These are phyloP conservation scores for Dasypogon diadema DNA, from an alignment of 2,888 invertebrate species.

Conservation along the genomic window DNA sequence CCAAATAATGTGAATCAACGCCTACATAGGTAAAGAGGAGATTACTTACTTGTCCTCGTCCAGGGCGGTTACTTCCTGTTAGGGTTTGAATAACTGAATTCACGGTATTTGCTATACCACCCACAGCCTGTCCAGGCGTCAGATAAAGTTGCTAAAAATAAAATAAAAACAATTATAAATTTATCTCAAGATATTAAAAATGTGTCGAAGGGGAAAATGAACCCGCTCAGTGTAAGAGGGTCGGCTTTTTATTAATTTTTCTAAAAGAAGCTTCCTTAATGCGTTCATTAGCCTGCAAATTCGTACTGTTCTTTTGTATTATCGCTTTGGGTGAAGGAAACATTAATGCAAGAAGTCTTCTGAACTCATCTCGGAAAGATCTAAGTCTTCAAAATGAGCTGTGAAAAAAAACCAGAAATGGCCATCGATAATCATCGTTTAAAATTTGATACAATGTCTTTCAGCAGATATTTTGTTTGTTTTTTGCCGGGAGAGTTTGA, in stretches of 20 bases:
- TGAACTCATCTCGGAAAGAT: no score
- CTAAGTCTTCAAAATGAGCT: no score
- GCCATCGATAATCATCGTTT: no score
- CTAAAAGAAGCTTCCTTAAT: neutral
- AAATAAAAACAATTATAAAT: neutral
- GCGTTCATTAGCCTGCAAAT: neutral
- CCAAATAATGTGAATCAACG: no score
- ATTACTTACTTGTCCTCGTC: neutral
- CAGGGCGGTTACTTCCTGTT: conserved; percentile 50
- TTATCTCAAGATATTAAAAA: neutral
- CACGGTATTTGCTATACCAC: conserved; percentile 51
- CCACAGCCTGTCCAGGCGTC: conserved; percentile 48
- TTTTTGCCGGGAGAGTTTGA: no score
- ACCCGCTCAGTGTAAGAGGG: neutral
- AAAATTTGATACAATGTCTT: no score
- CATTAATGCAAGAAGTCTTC: no score
- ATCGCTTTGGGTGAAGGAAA: no score
- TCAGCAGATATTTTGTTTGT: no score
- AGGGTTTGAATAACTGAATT: conserved; percentile 52
- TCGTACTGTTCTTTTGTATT: no score
- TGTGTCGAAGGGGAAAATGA: neutral
- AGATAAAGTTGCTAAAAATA: conserved; percentile 45
- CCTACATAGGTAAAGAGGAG: no score
- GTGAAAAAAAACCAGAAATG: no score
- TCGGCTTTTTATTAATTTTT: neutral